phyloP scores from a whole-genome alignment of 2,113 vertebrate genomes.

The Enhydra lutris region DNA sequence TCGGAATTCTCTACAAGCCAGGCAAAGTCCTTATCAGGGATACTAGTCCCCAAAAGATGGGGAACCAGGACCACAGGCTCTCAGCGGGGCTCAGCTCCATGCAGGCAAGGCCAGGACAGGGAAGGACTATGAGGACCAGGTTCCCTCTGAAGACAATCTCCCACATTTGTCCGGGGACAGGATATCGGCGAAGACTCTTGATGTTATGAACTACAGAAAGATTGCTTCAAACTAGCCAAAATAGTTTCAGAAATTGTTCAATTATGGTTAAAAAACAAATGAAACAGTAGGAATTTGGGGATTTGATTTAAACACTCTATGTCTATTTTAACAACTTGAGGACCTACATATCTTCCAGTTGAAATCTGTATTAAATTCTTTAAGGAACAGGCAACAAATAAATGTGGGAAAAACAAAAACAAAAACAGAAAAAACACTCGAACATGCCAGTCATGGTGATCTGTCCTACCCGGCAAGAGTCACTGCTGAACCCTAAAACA shows the following conservation, averaged over 20 bases:
- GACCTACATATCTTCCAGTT: neutral
- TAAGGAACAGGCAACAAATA: neutral
- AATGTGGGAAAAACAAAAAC: neutral
- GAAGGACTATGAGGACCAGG: fast-evolving
- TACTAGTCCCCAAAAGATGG: fast-evolving
- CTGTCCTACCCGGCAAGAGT: neutral
- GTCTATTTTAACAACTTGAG: neutral
- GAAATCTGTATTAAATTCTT: neutral
- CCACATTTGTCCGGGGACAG: fast-evolving
- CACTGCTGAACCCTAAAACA: neutral
- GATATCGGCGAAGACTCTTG: neutral
- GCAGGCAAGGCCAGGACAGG: neutral
- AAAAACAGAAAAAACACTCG: too few species aligned
- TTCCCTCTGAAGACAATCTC: fast-evolving
- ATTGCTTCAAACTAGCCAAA: neutral
- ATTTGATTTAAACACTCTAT: neutral
- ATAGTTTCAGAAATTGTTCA: neutral
- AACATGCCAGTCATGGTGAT: fast-evolving
- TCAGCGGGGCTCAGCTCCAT: fast-evolving
- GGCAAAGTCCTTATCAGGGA: neutral
- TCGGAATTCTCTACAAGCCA: neutral
- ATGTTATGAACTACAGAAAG: neutral
- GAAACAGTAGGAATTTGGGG: neutral
- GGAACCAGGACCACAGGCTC: neutral
- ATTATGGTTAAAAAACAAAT: neutral